Evolutionary conservation across 2,113 vertebrate species (phyloP).

Genomic region (Patagioenas fasciata): DNA sequence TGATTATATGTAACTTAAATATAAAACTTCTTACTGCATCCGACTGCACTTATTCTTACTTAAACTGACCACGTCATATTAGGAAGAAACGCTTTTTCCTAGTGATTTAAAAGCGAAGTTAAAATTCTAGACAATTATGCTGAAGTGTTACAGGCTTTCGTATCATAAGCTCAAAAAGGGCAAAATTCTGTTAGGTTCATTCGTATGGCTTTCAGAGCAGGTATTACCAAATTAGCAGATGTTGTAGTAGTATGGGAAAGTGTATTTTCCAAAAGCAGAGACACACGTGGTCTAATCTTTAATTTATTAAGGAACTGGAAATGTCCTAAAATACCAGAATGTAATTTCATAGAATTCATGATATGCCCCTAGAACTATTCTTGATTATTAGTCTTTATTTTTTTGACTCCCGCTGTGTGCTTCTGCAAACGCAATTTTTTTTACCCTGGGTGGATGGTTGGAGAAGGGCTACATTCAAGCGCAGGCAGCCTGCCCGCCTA

Average conservation of each 20-base stretch:
- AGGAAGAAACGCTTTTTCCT: not conserved
- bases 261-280: not conserved
- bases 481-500: not conserved
- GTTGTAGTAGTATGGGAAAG: not conserved
- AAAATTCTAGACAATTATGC: not conserved
- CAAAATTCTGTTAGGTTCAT: not conserved
- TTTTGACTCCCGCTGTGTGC: not conserved
- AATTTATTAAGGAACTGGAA: conserved; percentile 1
- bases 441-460: not conserved
- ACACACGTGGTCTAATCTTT: not conserved
- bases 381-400: conserved; percentile 3
- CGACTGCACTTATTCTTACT: not conserved
- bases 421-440: not conserved
- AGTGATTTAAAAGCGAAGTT: not conserved
- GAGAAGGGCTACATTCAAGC: not conserved
- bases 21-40: not conserved
- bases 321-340: not conserved
- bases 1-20: not conserved
- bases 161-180: not conserved
- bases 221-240: not conserved
- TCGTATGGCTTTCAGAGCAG: not conserved
- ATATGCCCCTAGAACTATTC: conserved; percentile 1
- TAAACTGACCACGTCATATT: not conserved
- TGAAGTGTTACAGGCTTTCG: not conserved
- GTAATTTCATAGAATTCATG: conserved; percentile 4